Evolutionary conservation across 1,140 invertebrate genomes (phyloP).

Genomic region (Drosophila truncata): DNA sequence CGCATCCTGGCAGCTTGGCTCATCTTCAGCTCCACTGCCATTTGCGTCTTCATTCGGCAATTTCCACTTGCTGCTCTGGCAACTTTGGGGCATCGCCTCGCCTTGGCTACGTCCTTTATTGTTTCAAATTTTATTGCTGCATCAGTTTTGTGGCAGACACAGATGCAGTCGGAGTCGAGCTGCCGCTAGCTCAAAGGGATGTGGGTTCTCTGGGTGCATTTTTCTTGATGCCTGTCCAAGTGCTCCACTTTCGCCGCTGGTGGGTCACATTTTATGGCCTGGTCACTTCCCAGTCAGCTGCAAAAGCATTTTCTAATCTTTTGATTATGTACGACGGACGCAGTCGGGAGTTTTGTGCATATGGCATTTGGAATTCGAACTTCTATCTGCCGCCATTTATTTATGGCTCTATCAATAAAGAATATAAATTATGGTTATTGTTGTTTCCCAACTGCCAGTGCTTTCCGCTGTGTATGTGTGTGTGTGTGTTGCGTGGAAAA

Average conservation of each 20-base stretch:
- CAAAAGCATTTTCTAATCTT: constrained; percentile 70
- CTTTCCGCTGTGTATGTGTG: constrained; percentile 3
- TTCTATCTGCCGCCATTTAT: constrained; percentile 46
- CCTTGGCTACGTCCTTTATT: constrained; percentile 68
- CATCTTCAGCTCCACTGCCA: constrained; percentile 38
- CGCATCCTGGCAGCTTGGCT: constrained; percentile 43
- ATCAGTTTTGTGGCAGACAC: constrained; percentile 76
- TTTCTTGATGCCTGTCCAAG: constrained; percentile 78
- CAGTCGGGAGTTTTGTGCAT: constrained; percentile 63
- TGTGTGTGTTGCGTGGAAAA: constrained; percentile 25
- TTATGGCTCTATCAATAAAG: constrained; percentile 78
- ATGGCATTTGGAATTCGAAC: constrained; percentile 50
- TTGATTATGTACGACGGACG: constrained; percentile 80
- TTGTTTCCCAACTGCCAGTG: constrained; percentile 48
- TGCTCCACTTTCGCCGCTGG: constrained; percentile 57
- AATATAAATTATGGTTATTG: constrained; percentile 79
- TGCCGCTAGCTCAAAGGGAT: constrained; percentile 8
- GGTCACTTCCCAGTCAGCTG: constrained; percentile 35
- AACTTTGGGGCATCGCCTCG: constrained; percentile 47
- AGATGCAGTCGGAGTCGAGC: constrained; percentile 31
- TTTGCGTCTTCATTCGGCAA: constrained; percentile 61
- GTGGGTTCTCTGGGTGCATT: constrained; percentile 41
- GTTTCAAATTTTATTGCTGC: constrained; percentile 83
- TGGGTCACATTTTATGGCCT: constrained; percentile 65
- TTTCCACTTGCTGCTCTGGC: constrained; percentile 68